phyloP scores from a whole-genome alignment of 2,888 invertebrate species.

The Biston stratarius region DNA sequence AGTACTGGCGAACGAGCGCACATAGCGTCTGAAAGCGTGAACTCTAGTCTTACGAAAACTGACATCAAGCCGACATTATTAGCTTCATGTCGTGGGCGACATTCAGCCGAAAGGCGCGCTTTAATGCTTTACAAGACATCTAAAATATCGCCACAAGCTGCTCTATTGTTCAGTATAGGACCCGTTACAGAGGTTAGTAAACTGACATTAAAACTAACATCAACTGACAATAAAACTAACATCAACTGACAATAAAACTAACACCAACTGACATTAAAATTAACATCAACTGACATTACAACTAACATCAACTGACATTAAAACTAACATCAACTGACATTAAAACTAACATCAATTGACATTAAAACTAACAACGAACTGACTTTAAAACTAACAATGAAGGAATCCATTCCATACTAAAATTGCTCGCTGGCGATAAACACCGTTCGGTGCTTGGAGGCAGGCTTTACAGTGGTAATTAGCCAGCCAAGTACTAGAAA shows the following conservation, averaged over 20 bases:
- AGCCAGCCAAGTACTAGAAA: too few relatives aligned
- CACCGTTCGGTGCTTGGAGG: too few relatives aligned
- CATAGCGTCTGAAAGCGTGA: constrained; percentile 88
- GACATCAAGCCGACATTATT: constrained; percentile 71
- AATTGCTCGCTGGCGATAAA: too few relatives aligned
- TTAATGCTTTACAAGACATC: constrained; percentile 86
- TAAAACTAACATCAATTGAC: too few relatives aligned
- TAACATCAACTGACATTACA: too few relatives aligned
- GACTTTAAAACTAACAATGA: too few relatives aligned
- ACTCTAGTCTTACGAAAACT: constrained; percentile 79
- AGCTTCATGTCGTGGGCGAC: constrained; percentile 86
- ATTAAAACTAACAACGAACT: too few relatives aligned
- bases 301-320: neutral
- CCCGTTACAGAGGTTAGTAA: constrained; percentile 48
- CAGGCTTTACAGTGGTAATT: too few relatives aligned
- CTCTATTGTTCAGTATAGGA: constrained; percentile 83
- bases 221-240: too few relatives aligned
- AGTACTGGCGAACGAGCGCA: constrained; percentile 86
- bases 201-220: neutral
- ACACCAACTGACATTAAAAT: too few relatives aligned
- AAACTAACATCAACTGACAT: neutral
- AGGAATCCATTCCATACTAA: too few relatives aligned
- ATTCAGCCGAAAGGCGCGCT: constrained; percentile 83
- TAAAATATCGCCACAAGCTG: constrained; percentile 85
- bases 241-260: too few relatives aligned